Conservation (phyloP, 2,888 invertebrate species). For the Aleiodes leptofemur region DNA sequence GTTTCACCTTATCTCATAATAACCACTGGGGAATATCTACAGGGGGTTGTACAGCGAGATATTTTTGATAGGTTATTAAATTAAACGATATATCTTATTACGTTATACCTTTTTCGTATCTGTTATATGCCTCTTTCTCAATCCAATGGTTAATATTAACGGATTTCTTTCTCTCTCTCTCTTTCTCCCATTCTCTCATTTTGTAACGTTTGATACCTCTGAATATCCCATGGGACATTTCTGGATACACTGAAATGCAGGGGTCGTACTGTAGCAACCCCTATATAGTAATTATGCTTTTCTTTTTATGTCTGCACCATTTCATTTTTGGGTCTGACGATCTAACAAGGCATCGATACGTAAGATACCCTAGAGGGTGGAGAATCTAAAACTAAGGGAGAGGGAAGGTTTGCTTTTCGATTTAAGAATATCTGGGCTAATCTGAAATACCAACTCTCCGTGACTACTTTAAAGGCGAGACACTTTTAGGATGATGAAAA, state of each 20-base stretch:
- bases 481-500: slow-evolving; percentile 19
- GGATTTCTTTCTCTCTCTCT: slow-evolving; percentile 47
- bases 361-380: slow-evolving; percentile 23
- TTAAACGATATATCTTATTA: slow-evolving; percentile 72
- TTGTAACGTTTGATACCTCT: slow-evolving; percentile 23
- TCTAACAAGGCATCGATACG: slow-evolving; percentile 69
- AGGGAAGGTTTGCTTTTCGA: slow-evolving; percentile 57
- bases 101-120: slow-evolving; percentile 47
- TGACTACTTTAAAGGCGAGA: slow-evolving; percentile 1
- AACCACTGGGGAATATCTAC: slow-evolving; percentile 29
- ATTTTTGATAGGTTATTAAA: slow-evolving; percentile 72
- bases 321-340: slow-evolving; percentile 66
- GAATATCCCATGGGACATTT: slow-evolving; percentile 70
- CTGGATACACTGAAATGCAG: slow-evolving; percentile 68
- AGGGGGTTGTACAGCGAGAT: slow-evolving; percentile 50
- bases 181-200: slow-evolving; percentile 46
- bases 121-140: slow-evolving; percentile 31
- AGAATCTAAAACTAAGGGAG: slow-evolving; percentile 24
- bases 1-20: slow-evolving; percentile 39
- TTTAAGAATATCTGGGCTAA: slow-evolving; percentile 64
- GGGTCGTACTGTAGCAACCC: slow-evolving; percentile 71
- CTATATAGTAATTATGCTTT: slow-evolving; percentile 73
- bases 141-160: slow-evolving; percentile 43
- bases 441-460: slow-evolving; percentile 51
- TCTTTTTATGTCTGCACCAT: slow-evolving; percentile 73